These are phyloP conservation scores for Nomada ferruginata DNA, from an alignment of 2,888 invertebrate species.

Conservation along the genomic window DNA sequence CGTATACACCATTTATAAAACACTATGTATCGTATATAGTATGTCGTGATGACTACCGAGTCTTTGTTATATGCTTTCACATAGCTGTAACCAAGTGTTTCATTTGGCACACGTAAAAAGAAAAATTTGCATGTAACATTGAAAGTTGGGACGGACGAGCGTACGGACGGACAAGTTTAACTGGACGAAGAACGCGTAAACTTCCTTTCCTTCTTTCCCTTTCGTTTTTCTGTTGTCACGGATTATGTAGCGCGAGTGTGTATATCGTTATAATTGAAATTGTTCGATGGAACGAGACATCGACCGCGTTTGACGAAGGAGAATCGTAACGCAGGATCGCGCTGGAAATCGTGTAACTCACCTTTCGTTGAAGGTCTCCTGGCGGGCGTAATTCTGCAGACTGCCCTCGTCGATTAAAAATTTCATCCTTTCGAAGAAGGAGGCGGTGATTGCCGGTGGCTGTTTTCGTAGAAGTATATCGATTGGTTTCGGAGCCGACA, in stretches of 20 bases:
- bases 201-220: neutral
- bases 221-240: neutral
- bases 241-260: conserved; percentile 12
- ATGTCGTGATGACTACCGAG: conserved; percentile 25
- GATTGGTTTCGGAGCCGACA: conserved; percentile 97
- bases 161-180: conserved; percentile 18
- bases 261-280: conserved; percentile 16
- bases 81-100: conserved; percentile 52
- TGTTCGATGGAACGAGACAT: conserved; percentile 27
- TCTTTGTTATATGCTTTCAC: conserved; percentile 45
- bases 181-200: conserved; percentile 1
- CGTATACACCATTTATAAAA: conserved; percentile 44
- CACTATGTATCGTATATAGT: conserved; percentile 19
- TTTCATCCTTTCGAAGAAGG: conserved; percentile 99
- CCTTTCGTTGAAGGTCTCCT: conserved; percentile 99
- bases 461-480: conserved; percentile 98
- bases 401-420: conserved; percentile 99
- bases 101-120: conserved; percentile 51
- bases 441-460: conserved; percentile 97
- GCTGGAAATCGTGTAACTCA: conserved; percentile 85
- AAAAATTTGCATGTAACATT: conserved; percentile 78
- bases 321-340: conserved; percentile 31
- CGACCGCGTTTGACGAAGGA: conserved; percentile 44
- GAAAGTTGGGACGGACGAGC: conserved; percentile 76
- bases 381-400: conserved; percentile 98